A percentile compares a stretch with the other conserved stretches of the same genome.
phyloP scores from a whole-genome alignment of 1,140 invertebrate species.

The Chionoecetes opilio region DNA sequence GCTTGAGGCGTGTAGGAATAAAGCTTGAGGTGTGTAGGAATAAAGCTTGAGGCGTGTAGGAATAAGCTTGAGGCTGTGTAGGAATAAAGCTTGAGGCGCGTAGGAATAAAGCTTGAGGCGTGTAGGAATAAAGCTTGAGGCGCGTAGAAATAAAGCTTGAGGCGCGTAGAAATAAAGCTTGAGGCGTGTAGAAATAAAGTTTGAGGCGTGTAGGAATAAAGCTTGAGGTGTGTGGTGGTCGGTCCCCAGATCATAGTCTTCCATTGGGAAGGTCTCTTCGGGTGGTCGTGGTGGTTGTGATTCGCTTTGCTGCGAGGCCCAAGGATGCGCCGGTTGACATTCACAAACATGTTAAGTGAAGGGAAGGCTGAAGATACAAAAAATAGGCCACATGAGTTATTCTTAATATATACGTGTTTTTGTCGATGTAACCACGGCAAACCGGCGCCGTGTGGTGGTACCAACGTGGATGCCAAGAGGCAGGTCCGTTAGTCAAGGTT shows the following conservation, averaged over 20 bases:
- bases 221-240: neutral
- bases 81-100: neutral
- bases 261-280: neutral
- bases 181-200: neutral
- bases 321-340: neutral
- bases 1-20: neutral
- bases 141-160: neutral
- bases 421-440: neutral
- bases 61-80: no score
- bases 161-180: neutral
- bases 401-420: neutral
- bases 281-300: neutral
- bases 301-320: no score
- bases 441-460: neutral
- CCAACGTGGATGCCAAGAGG: neutral
- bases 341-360: neutral
- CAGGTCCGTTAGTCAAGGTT: slow-evolving; percentile 27
- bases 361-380: neutral
- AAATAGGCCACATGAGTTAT: neutral
- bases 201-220: no score
- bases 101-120: neutral
- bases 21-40: neutral
- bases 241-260: neutral
- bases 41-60: neutral
- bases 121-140: neutral